Percentiles rank a stretch among this genome's conserved stretches.
Evolutionary conservation across 2,888 invertebrate genomes (phyloP).

Genomic region (Sarcophaga carnaria): DNA sequence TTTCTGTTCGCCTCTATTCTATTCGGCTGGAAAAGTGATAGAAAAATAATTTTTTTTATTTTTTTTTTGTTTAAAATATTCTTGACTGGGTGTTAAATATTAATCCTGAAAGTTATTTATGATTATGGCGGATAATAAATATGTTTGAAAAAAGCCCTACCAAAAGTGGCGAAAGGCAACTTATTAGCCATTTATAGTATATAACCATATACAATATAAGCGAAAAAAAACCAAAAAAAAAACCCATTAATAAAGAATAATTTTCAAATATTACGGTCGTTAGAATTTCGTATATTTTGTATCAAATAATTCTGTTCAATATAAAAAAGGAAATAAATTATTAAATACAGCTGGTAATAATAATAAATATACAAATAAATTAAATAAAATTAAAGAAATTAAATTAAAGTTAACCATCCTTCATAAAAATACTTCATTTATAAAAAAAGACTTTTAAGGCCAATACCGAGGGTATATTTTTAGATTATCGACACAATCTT

Average conservation of each 20-base stretch:
- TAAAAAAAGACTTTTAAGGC: too few relatives aligned
- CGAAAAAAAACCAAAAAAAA: neutral
- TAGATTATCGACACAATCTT: too few relatives aligned
- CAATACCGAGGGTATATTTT: too few relatives aligned
- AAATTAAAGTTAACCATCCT: too few relatives aligned
- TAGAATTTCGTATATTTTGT: too few relatives aligned
- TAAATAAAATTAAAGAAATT: too few relatives aligned
- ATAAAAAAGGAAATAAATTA: too few relatives aligned
- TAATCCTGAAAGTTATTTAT: slow-evolving; percentile 65
- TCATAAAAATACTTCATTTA: too few relatives aligned
- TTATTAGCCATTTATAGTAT: slow-evolving; percentile 50
- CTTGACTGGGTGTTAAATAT: slow-evolving; percentile 59
- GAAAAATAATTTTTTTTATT: slow-evolving; percentile 36
- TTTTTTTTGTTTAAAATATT: slow-evolving; percentile 36
- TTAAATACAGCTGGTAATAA: too few relatives aligned
- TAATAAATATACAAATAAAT: too few relatives aligned
- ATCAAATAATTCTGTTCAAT: too few relatives aligned
- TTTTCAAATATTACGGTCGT: neutral
- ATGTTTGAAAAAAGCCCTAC: slow-evolving; percentile 33
- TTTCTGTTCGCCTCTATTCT: neutral
- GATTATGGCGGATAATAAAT: slow-evolving; percentile 73
- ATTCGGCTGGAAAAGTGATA: slow-evolving; percentile 8
- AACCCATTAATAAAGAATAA: neutral
- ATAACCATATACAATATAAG: neutral
- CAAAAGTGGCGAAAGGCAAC: slow-evolving; percentile 12